Evolutionary conservation across 2,113 vertebrate genomes (phyloP), one percentile per base, ranked within the genome.

Genomic region (Laticauda laticaudata): DNA sequence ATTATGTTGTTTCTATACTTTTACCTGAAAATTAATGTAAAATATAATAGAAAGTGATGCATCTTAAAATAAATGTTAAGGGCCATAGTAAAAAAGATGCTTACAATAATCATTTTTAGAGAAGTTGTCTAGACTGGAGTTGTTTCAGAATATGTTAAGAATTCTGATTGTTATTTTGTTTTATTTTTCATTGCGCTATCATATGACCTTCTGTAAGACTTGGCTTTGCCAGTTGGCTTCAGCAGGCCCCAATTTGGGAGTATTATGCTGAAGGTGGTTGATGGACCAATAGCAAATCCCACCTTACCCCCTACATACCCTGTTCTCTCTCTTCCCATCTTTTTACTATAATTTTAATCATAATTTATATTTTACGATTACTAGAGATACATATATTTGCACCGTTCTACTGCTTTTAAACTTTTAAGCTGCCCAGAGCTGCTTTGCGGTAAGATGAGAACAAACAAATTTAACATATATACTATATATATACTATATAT

Each of bases 81-180:
- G 21, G 21, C 5, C 29, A 92, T 11, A 56, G 21, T 53, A 54
- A 54, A 56, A 24, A 12, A 59, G 85, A 90, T 89, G 29, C 1
- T 91, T 9, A 87, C 51, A 64, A 86, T 39, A 8, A 43, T 15
- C 54, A 26, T 91, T 96, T 94, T 51, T 64, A 93, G 34, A 92
- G 43, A 61, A 45, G 51, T 39, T 69, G 29, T 21, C n/a, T 56
- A 75, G 43, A 2, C 0, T 93, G 55, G 94, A 69, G 91, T 87
- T 48, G 51, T 43, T 57, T 64, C 43, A 85, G 90, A 59, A 61
- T 43, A 85, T 11, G 87, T 92, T 59, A 86, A 91, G 92, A 57
- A 10, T 11, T 3, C 0, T 1, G 2, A n/a, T 34, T 61, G 34
- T 34, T 26, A 45, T 51, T 86, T 45, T 18, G 5, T 89, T 89